A percentile compares a stretch with the other conserved stretches of the same genome.
These are phyloP conservation scores for Telmatherina bonti DNA, from an alignment of 2,797 vertebrate genomes.

Conservation along the genomic window DNA sequence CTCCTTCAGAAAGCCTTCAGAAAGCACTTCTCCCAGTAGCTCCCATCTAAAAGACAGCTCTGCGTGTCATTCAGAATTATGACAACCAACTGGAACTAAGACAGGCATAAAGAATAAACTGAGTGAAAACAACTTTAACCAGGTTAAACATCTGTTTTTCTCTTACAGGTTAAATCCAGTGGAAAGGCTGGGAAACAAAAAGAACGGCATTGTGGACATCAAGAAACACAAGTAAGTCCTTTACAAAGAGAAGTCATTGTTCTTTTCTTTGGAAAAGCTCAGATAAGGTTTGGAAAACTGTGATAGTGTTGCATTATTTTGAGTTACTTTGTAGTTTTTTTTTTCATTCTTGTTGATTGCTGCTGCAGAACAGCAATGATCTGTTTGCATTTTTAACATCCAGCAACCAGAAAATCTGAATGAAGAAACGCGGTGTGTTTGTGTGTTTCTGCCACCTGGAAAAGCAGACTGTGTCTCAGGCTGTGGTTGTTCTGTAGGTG, in stretches of 20 bases:
- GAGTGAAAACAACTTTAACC: too few species aligned
- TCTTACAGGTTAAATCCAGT: conserved; percentile 80
- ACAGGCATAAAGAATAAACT: too few species aligned
- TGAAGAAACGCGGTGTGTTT: too few species aligned
- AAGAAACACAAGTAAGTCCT: conserved; percentile 85
- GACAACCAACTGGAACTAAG: too few species aligned
- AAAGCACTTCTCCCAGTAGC: too few species aligned
- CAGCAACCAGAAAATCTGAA: too few species aligned
- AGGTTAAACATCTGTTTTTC: not conserved
- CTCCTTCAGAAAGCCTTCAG: too few species aligned
- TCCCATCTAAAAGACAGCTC: too few species aligned
- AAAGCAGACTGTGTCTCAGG: not conserved
- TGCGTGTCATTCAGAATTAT: too few species aligned
- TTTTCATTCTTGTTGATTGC: not conserved
- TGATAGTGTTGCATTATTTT: not conserved
- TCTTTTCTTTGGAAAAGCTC: not conserved
- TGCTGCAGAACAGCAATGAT: too few species aligned
- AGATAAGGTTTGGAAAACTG: not conserved
- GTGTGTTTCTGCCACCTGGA: not conserved
- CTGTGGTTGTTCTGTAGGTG: conserved; percentile 69
- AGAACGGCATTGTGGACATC: conserved; percentile 85
- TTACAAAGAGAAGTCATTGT: not conserved
- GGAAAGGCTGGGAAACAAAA: conserved; percentile 86
- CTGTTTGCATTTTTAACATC: too few species aligned
- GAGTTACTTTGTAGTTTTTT: not conserved